Base-by-base conservation (phyloP, 2,797 vertebrate species). In the Sphenopsis melanotis region DNA sequence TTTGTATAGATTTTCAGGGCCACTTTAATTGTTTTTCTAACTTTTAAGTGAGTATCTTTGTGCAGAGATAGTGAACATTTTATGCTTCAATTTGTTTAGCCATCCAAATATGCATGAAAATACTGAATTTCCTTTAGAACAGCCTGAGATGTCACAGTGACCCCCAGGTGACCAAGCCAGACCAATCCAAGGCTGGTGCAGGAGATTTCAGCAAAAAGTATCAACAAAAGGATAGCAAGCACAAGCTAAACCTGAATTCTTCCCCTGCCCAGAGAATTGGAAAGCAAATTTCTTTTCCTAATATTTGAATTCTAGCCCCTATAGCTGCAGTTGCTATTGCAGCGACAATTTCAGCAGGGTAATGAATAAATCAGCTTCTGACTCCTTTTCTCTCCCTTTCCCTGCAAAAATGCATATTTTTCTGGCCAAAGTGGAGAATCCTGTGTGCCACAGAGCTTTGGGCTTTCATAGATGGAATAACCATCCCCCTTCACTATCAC, bases 121-220 rank as follows among this genome's bases (percentile, higher is more conserved):
- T 49, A 49, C 2, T 49, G 47, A 49, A 49, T 49, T 49, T 26
- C 24, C 47, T 49, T 49, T 49, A 5, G 47, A 49, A 49, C 37
- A 27, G 22, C 11, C 6, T 2, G 10, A 70, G 69, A 16, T 37
- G 36, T 61, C 65, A 4, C 1, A 0, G 46, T 26, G 55, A 76
- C 19, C 46, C 47, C 64, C 34, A 63, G 52, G 0, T 11, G 41
- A 36, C 46, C 59, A 29, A 65, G 26, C 6, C 56, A 49, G 37
- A n/a, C 4, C n/a, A 18, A 2, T 0, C 1, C 19, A 11, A 63
- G 78, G 29, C 6, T 47, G 47, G 46, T 49, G 24, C 47, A 15
- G 46, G 14, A 5, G 46, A 17, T 63, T 87, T 36, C 57, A 57
- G 81, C 39, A 57, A 34, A n/a, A n/a, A n/a, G n/a, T n/a, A n/a